Conservation (phyloP, 2,888 invertebrate genomes). For the Drosophila prostipennis region DNA sequence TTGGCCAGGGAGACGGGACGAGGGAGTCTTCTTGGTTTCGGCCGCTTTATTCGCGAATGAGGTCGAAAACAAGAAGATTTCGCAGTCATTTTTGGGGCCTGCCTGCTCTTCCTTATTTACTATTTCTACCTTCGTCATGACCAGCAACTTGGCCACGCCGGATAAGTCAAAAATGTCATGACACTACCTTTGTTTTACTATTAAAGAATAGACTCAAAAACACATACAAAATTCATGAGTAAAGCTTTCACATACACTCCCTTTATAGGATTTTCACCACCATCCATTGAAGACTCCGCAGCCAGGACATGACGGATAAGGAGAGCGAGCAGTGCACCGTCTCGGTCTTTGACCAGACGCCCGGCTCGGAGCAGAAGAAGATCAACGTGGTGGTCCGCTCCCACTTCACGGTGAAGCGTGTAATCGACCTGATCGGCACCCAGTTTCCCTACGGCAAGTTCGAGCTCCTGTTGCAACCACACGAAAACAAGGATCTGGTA, state of each 20-base stretch:
- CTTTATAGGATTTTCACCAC: conserved; percentile 18
- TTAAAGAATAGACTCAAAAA: neutral
- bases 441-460: conserved; percentile 82
- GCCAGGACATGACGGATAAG: conserved; percentile 57
- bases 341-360: conserved; percentile 82
- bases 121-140: conserved; percentile 15
- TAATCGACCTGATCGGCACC: conserved; percentile 81
- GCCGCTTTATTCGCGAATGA: conserved; percentile 45
- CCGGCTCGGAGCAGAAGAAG: conserved; percentile 82
- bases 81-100: conserved; percentile 9
- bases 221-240: conserved; percentile 31
- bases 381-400: conserved; percentile 82
- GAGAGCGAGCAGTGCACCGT: conserved; percentile 81
- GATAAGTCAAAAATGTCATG: conserved; percentile 30
- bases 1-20: conserved; percentile 3
- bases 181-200: conserved; percentile 8
- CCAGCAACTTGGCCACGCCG: conserved; percentile 22
- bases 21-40: conserved; percentile 11
- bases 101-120: conserved; percentile 44
- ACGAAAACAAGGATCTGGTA: conserved; percentile 75
- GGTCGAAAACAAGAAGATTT: conserved; percentile 49
- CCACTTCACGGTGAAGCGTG: conserved; percentile 79
- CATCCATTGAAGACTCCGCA: conserved; percentile 15
- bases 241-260: neutral
- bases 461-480: conserved; percentile 82